Evolutionary conservation across 2,888 invertebrate species (phyloP), one percentile per base, ranked within the genome.

Genomic region (Dichetophora obliterata): DNA sequence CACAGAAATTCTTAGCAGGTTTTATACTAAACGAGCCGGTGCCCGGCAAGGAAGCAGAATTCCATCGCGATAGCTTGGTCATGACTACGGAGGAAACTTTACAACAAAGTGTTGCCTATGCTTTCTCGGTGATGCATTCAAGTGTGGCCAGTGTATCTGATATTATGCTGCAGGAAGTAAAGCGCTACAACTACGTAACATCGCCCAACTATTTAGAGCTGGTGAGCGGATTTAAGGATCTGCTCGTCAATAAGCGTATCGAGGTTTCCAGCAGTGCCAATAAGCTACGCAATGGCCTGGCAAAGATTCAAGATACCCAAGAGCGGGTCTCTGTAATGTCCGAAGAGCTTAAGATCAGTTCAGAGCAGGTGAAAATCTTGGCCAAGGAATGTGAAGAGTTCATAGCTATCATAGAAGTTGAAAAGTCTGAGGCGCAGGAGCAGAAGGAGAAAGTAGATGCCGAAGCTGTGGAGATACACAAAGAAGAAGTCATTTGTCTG

Each of bases 201-300:
- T 96, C 96, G 0, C 95, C 95, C 34, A 96, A 96, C 89, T 97
- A 95, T 84, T 90, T 97, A 76, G 95, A 96, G 85, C 91, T 97
- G 16, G 96, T 97, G 0, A 90, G 93, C 0, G 95, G 96, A 9
- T 97, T 96, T 85, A 95, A 95, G 87, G 91, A 91, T 77, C 93
- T 96, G 91, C 88, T 97, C 52, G 91, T 91, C 65, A 88, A 90
- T 71, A 97, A 97, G 86, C 91, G 96, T 16, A 86, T 89, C 14
- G 94, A 94, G 85, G 90, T 95, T 34, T 92, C 94, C 0, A 88
- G 92, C 16, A 93, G 94, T 82, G 94, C 95, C 0, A 94, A 95
- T 88, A 96, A 96, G 86, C 90, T 97, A 34, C 90, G 94, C 61
- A 95, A 94, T 85, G 97, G 97, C 6, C 90, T 97, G 69, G 94